Conservation (phyloP, 1,140 invertebrate genomes). For the Bombyx mandarina region DNA sequence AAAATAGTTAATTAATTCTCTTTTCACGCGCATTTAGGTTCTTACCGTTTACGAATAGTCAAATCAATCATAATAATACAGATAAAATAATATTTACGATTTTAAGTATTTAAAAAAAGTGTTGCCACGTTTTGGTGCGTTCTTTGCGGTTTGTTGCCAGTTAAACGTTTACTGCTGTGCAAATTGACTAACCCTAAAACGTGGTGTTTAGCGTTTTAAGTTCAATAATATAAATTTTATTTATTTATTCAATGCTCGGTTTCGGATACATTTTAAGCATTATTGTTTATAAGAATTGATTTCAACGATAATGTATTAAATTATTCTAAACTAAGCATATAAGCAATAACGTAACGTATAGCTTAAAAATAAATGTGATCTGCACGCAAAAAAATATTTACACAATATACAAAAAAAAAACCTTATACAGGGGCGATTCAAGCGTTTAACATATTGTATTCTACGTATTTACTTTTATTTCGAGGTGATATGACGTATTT, state of each 20-base stretch:
- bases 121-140: constrained; percentile 32
- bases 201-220: constrained; percentile 30
- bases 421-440: constrained; percentile 33
- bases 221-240: constrained; percentile 30
- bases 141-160: constrained; percentile 34
- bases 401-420: constrained; percentile 16
- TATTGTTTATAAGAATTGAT: background rate
- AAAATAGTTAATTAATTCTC: constrained; percentile 37
- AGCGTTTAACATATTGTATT: constrained; percentile 13
- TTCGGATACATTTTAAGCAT: constrained; percentile 8
- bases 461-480: constrained; percentile 19
- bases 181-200: constrained; percentile 23
- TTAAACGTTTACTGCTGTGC: constrained; percentile 9
- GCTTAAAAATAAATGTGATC: constrained; percentile 26
- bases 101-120: constrained; percentile 24
- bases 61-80: constrained; percentile 31
- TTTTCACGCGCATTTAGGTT: constrained; percentile 49
- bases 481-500: constrained; percentile 26
- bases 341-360: constrained; percentile 29
- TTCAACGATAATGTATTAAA: constrained; percentile 1
- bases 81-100: constrained; percentile 28
- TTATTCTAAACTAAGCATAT: constrained; percentile 34
- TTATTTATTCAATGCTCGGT: constrained; percentile 13
- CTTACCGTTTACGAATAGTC: constrained; percentile 31
- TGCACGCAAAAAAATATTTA: constrained; percentile 12